Base-by-base conservation (phyloP, 2,888 invertebrate species). In the Lochmaea crataegi region DNA sequence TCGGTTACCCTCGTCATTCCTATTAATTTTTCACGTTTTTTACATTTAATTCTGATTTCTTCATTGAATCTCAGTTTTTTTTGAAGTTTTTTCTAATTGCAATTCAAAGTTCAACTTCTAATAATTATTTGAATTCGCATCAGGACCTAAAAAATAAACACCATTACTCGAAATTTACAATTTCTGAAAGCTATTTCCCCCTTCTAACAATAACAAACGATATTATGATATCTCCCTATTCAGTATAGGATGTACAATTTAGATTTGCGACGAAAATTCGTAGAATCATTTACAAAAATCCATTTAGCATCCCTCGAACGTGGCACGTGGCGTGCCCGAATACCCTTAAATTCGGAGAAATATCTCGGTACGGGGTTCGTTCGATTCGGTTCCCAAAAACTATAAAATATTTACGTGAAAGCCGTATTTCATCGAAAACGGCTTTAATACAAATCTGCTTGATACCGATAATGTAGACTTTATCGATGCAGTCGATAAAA, bases 341-440 rank as follows among this genome's bases (percentile, higher is more conserved):
- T 60, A 38, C 14, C 26, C 38, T 60, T 9, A 38, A n/a, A 60
- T 60, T 60, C 60, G n/a, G 12, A 38, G 60, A 60, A 60, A 14
- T 11, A 7, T 32, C n/a, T n/a, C 38, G 60, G 14, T 32, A 60
- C 60, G 2, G 26, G 6, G 32, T 32, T n/a, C 58, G 32, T 58
- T 32, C 58, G 16, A n/a, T 14, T 38, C 32, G 32, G 7, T 60
- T 16, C 38, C n/a, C 32, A 38, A 60, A 60, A 60, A 60, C 38
- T 38, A 60, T 60, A 32, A 60, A 60, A 60, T 60, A 60, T 60
- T 60, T 6, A 38, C 32, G 60, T 16, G 60, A 10, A 53, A 18
- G 3, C 53, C 10, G 53, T 10, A 53, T 53, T 53, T 53, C 53
- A 9, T 53, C 53, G 53, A 53, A 53, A 53, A 48, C 48, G 14